Evolutionary conservation across 2,797 vertebrate genomes (phyloP).

Genomic region (Cryptoprocta ferox): DNA sequence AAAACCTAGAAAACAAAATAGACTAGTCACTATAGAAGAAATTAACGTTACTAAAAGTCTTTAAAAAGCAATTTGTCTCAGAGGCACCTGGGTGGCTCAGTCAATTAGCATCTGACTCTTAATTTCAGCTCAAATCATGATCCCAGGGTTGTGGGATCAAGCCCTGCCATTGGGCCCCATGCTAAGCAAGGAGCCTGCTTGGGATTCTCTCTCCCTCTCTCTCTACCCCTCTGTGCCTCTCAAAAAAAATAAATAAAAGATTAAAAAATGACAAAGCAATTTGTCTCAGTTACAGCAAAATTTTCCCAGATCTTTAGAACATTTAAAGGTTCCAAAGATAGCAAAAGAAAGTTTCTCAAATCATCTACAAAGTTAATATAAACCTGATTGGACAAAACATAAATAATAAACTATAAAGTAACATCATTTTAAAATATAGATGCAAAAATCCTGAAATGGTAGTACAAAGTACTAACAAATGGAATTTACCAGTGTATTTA

Average conservation of each 20-base stretch:
- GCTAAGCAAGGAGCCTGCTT: too few species aligned
- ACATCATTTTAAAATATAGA: not conserved
- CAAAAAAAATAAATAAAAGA: too few species aligned
- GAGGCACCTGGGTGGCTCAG: too few species aligned
- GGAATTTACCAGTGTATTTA: not conserved
- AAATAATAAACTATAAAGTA: not conserved
- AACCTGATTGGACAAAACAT: not conserved
- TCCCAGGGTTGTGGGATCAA: too few species aligned
- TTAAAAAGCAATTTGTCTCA: not conserved
- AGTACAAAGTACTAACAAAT: not conserved
- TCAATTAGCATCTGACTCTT: too few species aligned
- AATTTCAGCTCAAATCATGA: too few species aligned
- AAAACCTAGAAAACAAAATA: not conserved
- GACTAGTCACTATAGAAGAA: not conserved
- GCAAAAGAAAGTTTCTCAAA: not conserved
- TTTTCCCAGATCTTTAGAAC: not conserved
- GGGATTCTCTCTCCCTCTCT: too few species aligned
- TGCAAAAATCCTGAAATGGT: not conserved
- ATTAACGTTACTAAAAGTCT: not conserved
- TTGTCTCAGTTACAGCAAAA: not conserved
- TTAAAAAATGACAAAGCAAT: not conserved
- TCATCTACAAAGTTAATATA: not conserved
- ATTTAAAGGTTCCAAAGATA: not conserved
- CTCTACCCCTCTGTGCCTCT: too few species aligned
- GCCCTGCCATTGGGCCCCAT: too few species aligned